Conservation (phyloP, 2,797 vertebrate species). For the Knipowitschia caucasica region DNA sequence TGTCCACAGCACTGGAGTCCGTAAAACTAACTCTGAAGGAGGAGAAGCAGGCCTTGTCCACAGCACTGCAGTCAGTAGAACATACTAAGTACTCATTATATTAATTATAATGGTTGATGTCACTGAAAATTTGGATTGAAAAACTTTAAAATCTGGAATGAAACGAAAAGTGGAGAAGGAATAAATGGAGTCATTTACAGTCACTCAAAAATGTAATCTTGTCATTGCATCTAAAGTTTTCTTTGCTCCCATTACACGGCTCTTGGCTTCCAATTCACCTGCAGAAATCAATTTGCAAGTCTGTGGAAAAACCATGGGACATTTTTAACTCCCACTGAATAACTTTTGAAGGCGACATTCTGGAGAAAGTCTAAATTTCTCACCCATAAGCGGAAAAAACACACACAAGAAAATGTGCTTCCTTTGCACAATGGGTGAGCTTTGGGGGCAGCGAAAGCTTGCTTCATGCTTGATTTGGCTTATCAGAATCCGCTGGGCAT, state of each 20-base stretch:
- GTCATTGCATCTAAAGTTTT: too few species aligned
- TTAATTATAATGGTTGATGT: too few species aligned
- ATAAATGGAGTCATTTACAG: too few species aligned
- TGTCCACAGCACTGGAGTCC: too few species aligned
- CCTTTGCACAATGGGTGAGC: not conserved
- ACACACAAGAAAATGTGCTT: constrained; percentile 25
- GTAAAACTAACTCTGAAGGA: too few species aligned
- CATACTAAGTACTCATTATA: too few species aligned
- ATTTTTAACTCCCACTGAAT: constrained; percentile 54
- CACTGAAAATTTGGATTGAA: too few species aligned
- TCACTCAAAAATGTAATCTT: too few species aligned
- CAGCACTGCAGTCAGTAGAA: too few species aligned
- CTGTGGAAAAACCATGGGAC: constrained; percentile 47
- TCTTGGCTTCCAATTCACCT: constrained; percentile 42
- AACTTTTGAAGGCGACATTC: constrained; percentile 43
- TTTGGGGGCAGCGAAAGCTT: constrained; percentile 15
- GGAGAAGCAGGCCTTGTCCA: too few species aligned
- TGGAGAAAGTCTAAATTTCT: constrained; percentile 35
- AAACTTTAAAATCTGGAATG: too few species aligned
- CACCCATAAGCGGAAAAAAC: constrained; percentile 37
- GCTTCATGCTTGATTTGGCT: constrained; percentile 25
- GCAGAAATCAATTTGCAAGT: constrained; percentile 61
- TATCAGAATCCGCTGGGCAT: constrained; percentile 8
- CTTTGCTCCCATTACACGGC: constrained; percentile 41
- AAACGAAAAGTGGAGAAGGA: too few species aligned